Percentiles rank a stretch among this genome's conserved stretches.
These are phyloP conservation scores for Heliconius eleuchia DNA, from an alignment of 1,140 invertebrate genomes.

Conservation along the genomic window DNA sequence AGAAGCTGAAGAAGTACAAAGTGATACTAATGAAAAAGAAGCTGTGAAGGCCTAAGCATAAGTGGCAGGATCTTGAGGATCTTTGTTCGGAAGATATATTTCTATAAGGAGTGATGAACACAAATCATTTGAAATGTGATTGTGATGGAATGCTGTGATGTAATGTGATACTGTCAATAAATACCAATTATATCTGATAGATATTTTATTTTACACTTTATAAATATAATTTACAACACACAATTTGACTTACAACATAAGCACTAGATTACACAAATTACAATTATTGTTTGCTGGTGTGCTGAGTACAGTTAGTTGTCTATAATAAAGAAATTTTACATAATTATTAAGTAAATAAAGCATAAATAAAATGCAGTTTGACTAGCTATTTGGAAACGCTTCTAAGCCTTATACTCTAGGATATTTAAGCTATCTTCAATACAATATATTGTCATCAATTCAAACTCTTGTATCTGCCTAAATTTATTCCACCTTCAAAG, in stretches of 20 bases:
- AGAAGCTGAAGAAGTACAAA: constrained; percentile 62
- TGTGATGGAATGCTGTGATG: constrained; percentile 15
- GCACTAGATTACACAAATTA: constrained; percentile 24
- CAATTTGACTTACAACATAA: constrained; percentile 24
- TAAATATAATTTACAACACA: constrained; percentile 36
- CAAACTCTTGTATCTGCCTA: neutral
- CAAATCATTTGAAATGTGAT: neutral
- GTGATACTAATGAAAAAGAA: constrained; percentile 62
- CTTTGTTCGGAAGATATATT: neutral
- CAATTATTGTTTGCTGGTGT: constrained; percentile 14
- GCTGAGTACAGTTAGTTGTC: neutral
- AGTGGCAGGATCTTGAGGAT: constrained; percentile 16
- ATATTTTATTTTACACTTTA: constrained; percentile 36
- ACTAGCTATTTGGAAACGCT: constrained; percentile 34
- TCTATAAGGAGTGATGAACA: constrained; percentile 1
- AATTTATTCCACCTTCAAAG: neutral
- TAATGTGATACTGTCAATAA: constrained; percentile 41
- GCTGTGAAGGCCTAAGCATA: constrained; percentile 56
- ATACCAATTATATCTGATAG: constrained; percentile 25
- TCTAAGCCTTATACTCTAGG: constrained; percentile 20
- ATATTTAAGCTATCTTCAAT: constrained; percentile 17
- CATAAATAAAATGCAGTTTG: constrained; percentile 39
- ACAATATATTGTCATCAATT: constrained; percentile 24
- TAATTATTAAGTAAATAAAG: constrained; percentile 15
- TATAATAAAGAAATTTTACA: neutral